Conservation (phyloP, 2,888 invertebrate species). For the Ptycholaimellus sp. region DNA sequence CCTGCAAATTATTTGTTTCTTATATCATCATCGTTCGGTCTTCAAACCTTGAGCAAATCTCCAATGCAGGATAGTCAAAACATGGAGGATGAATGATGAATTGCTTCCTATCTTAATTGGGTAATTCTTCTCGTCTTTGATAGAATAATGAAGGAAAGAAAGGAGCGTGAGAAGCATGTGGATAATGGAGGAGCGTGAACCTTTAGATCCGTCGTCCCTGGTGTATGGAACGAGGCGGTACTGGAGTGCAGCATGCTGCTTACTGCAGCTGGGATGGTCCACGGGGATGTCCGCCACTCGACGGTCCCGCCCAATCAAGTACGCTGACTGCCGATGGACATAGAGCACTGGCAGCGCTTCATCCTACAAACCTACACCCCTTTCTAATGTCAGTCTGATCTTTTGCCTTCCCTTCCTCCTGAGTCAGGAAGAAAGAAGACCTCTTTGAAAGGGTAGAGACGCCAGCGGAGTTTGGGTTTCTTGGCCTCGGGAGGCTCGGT, state of each 20-base stretch:
- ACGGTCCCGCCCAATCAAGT: constrained; percentile 53
- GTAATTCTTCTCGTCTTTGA: too few relatives aligned
- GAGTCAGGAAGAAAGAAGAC: background rate
- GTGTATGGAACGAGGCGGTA: constrained; percentile 47
- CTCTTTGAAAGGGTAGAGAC: constrained; percentile 53
- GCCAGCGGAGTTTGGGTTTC: constrained; percentile 79
- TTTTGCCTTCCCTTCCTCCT: too few relatives aligned
- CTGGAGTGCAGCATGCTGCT: constrained; percentile 87
- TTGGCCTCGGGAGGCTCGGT: constrained; percentile 83
- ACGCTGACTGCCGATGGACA: constrained; percentile 46
- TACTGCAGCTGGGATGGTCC: constrained; percentile 97
- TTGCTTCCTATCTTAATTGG: too few relatives aligned
- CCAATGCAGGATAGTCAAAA: too few relatives aligned
- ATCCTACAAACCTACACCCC: too few relatives aligned
- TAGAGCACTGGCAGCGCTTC: constrained; percentile 71
- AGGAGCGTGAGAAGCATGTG: too few relatives aligned
- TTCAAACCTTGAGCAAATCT: too few relatives aligned
- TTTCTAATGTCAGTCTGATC: too few relatives aligned
- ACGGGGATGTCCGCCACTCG: constrained; percentile 79
- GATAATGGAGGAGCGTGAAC: constrained; percentile 12
- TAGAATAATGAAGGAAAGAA: too few relatives aligned
- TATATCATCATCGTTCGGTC: too few relatives aligned
- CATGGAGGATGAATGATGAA: too few relatives aligned
- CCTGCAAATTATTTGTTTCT: too few relatives aligned
- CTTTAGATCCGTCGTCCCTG: constrained; percentile 16